Conservation (phyloP, 2,888 invertebrate genomes). For the Aphodius granarius region DNA sequence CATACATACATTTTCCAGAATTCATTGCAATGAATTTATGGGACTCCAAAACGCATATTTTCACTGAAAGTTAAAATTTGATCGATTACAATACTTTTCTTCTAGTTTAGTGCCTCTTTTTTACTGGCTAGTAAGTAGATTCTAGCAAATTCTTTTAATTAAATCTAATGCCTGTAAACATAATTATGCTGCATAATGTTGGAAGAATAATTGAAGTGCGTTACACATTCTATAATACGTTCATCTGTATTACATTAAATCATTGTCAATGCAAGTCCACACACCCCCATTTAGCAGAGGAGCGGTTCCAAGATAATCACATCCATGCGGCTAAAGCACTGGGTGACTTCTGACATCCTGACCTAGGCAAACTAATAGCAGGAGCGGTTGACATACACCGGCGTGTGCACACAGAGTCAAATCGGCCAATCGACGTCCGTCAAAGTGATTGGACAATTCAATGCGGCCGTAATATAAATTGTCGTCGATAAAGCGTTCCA, state of each 20-base stretch:
- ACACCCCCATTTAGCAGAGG: background rate
- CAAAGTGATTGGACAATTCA: slow-evolving; percentile 32
- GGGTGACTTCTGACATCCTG: background rate
- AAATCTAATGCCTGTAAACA: too few relatives aligned
- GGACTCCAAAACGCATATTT: too few relatives aligned
- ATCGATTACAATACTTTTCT: too few relatives aligned
- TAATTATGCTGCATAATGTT: too few relatives aligned
- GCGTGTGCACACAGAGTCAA: background rate
- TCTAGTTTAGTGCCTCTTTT: too few relatives aligned
- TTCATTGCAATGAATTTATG: too few relatives aligned
- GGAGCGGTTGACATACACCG: background rate
- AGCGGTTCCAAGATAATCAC: background rate
- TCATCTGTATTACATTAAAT: background rate
- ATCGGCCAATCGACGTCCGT: slow-evolving; percentile 11
- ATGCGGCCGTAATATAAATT: slow-evolving; percentile 37
- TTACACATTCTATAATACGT: too few relatives aligned
- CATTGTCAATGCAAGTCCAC: background rate
- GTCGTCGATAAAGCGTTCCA: slow-evolving; percentile 37
- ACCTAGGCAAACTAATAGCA: background rate
- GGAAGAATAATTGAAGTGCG: too few relatives aligned
- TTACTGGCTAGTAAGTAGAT: too few relatives aligned
- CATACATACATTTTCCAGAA: too few relatives aligned
- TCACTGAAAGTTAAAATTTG: too few relatives aligned
- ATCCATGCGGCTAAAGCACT: background rate
- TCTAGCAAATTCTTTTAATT: too few relatives aligned